A percentile compares a stretch with the other conserved stretches of the same genome.
Conservation (phyloP, 2,797 vertebrate species). For the Neosilurus mollespiculum region DNA sequence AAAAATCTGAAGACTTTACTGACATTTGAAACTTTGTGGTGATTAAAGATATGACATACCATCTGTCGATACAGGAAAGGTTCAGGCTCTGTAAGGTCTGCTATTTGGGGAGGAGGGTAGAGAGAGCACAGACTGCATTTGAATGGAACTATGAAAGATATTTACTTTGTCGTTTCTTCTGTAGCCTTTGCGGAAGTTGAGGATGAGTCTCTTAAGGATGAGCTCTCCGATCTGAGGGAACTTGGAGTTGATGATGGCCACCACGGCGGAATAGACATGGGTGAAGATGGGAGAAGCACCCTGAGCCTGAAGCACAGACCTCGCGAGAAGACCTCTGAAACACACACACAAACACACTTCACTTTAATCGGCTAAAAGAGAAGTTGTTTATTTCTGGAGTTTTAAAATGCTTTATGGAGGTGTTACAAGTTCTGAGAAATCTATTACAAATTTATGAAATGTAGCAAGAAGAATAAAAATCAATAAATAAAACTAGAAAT, state of each 20-base stretch:
- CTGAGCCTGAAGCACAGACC: slow-evolving; percentile 92
- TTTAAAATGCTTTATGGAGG: not conserved
- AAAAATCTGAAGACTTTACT: not conserved
- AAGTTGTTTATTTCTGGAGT: too few relatives aligned
- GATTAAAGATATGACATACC: not conserved
- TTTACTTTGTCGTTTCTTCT: slow-evolving; percentile 93
- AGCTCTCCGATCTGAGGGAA: slow-evolving; percentile 97
- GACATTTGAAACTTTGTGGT: not conserved
- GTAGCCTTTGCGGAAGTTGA: slow-evolving; percentile 95
- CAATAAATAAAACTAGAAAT: not conserved
- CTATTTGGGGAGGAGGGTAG: too few relatives aligned
- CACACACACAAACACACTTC: slow-evolving; percentile 30
- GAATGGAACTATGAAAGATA: not conserved
- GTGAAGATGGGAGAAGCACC: slow-evolving; percentile 95
- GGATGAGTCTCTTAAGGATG: slow-evolving; percentile 92
- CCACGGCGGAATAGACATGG: slow-evolving; percentile 91
- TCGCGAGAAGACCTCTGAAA: slow-evolving; percentile 84
- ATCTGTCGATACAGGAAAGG: not conserved
- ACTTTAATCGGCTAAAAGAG: not conserved
- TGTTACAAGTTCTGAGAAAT: not conserved
- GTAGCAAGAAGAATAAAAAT: not conserved
- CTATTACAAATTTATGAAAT: not conserved
- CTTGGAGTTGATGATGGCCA: slow-evolving; percentile 98
- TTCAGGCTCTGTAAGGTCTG: not conserved
- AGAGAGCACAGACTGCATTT: too few relatives aligned